phyloP scores from a whole-genome alignment of 1,140 invertebrate species.

The Lepeophtheirus salmonis region DNA sequence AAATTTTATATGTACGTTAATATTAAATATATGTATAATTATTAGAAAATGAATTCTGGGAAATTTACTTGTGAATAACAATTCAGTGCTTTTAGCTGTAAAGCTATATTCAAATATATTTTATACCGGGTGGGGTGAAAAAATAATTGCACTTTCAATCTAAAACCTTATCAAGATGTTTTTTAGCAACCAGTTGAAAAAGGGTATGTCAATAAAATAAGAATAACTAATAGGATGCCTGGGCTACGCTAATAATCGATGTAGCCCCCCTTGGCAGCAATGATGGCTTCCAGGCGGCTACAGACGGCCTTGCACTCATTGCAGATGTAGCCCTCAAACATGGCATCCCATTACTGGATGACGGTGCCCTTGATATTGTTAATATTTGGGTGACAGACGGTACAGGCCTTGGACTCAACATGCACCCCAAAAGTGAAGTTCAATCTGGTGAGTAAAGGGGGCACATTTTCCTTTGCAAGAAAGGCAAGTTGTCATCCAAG shows the following conservation, averaged over 20 bases:
- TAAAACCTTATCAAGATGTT: neutral
- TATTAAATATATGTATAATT: too few species aligned
- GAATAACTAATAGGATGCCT: too few species aligned
- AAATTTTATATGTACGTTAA: too few species aligned
- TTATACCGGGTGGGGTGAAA: too few species aligned
- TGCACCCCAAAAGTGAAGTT: neutral
- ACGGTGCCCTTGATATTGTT: neutral
- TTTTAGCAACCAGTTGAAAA: neutral
- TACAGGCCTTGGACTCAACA: neutral
- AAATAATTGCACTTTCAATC: neutral
- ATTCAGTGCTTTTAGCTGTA: too few species aligned
- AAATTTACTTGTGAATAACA: too few species aligned
- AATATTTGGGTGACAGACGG: neutral
- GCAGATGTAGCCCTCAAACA: neutral
- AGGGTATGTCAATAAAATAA: too few species aligned
- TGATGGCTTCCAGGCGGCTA: neutral
- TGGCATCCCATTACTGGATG: neutral
- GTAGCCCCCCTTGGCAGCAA: neutral
- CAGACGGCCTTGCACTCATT: neutral
- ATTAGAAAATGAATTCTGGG: too few species aligned
- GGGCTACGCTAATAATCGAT: neutral
- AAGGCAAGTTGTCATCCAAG: neutral
- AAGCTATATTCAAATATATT: too few species aligned
- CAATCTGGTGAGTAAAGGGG: neutral
- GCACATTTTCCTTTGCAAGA: neutral